Evolutionary conservation across 2,797 vertebrate species (phyloP), one percentile per base, ranked within the genome.

Genomic region (Anguilla megastoma): DNA sequence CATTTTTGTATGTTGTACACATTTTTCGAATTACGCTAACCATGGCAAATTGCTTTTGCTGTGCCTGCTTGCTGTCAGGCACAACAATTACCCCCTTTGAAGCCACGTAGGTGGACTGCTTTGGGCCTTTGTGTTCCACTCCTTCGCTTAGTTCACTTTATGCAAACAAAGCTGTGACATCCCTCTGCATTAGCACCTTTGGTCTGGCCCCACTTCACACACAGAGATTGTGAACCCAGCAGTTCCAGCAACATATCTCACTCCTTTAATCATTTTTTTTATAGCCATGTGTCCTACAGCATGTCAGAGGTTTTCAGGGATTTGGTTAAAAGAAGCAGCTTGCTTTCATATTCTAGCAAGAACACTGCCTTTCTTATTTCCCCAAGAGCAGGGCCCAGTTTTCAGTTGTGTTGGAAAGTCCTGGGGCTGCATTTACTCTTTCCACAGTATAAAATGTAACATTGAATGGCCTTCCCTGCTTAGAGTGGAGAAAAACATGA

Each of bases 1-100:
- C 27, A 12, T 33, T 6, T 79, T 14, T 69, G 63, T n/a, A 79
- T 14, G 2, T 79, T 41, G 14, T 41, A 41, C 14, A 79, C 5
- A 18, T 79, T 36, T 41, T 79, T 21, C 4, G 36, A 79, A 45
- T 45, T 45, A 79, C 33, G 3, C 33, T 5, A 79, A 79, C 74
- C 45, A 4, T 18, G 33, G 18, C 74, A 79, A 79, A 45, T 41
- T 41, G 74, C 74, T 6, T 79, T 79, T 45, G 5, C 33, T 79
- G 33, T 33, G 27, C 50, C 63, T 33, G 12, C 16, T 48, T n/a
- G 83, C 84, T 84, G 45, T 84, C 60, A 84, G 82, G 45, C n/a
- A 5, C 54, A 33, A 52, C 50, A 54, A 58, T 82, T 87, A 79
- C 54, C 41, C 41, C 63, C 63, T 63, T 71, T 84, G 66, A 71